phyloP scores from a whole-genome alignment of 1,140 invertebrate species.

The Drosophila arawakana region DNA sequence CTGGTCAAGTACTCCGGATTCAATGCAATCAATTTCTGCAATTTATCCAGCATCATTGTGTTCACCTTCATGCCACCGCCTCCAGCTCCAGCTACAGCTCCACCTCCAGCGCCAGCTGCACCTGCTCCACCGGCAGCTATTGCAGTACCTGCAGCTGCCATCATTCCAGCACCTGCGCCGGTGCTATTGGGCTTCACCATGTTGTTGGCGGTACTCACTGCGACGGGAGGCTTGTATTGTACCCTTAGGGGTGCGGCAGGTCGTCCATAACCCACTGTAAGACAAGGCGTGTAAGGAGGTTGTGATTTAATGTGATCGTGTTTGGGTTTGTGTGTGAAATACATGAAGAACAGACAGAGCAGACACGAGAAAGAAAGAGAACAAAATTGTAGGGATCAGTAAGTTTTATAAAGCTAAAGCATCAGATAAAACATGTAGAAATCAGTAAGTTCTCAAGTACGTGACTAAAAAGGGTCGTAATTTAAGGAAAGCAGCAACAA shows the following conservation, averaged over 20 bases:
- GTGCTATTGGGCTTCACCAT: constrained; percentile 6
- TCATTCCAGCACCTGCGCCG: background rate
- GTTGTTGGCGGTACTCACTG: background rate
- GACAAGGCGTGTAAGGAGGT: constrained; percentile 19
- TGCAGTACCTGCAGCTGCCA: background rate
- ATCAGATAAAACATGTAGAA: no score
- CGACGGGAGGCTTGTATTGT: constrained; percentile 27
- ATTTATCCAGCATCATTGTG: constrained; percentile 81
- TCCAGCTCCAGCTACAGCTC: constrained; percentile 13
- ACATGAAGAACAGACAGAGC: constrained; percentile 5
- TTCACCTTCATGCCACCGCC: constrained; percentile 61
- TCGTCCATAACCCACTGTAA: constrained; percentile 70
- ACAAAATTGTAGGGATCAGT: constrained; percentile 34
- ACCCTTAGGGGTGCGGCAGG: constrained; percentile 34
- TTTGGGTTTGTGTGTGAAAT: constrained; percentile 3
- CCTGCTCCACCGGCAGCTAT: constrained; percentile 11
- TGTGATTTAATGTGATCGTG: constrained; percentile 3
- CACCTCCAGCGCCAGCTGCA: constrained; percentile 53
- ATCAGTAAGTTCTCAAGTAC: no score
- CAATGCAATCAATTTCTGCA: constrained; percentile 74
- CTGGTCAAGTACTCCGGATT: constrained; percentile 83
- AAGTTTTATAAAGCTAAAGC: background rate
- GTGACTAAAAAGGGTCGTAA: no score
- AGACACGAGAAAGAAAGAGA: constrained; percentile 15
- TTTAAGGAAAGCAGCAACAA: no score